A percentile compares a stretch with the other conserved stretches of the same genome.
phyloP scores from a whole-genome alignment of 1,140 invertebrate genomes.

The Conus ventricosus region DNA sequence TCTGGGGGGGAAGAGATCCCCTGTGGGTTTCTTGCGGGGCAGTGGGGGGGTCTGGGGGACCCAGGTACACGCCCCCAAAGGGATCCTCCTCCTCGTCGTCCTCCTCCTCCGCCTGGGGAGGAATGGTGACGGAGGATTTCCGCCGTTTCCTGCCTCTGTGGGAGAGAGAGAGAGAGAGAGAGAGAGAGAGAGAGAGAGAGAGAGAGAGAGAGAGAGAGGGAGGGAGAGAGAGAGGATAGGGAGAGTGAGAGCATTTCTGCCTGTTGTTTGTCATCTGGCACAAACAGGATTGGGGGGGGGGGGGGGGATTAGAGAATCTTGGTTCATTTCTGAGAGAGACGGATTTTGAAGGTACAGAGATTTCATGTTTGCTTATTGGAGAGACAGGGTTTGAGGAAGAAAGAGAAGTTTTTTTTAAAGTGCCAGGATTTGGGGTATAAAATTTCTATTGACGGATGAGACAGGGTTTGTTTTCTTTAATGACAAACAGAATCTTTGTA shows the following conservation, averaged over 20 bases:
- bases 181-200: not conserved
- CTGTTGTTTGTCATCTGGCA: not conserved
- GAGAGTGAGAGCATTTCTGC: not conserved
- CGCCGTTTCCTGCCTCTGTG: not conserved
- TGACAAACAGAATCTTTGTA: too few species aligned
- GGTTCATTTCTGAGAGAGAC: too few species aligned
- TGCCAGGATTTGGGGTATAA: too few species aligned
- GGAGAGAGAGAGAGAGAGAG: not conserved
- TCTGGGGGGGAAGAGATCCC: not conserved
- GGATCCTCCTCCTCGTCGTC: slow-evolving; percentile 46
- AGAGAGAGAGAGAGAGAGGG: slow-evolving; percentile 12
- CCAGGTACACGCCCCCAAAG: slow-evolving; percentile 59
- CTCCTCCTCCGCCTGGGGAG: slow-evolving; percentile 26
- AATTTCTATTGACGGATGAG: too few species aligned
- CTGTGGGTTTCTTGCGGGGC: not conserved
- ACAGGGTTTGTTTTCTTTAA: too few species aligned
- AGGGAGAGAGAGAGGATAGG: not conserved
- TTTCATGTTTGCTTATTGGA: too few species aligned
- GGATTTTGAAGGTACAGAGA: too few species aligned
- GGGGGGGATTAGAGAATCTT: too few species aligned
- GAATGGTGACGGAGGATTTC: slow-evolving; percentile 31
- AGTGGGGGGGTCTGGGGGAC: slow-evolving; percentile 40
- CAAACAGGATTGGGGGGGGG: too few species aligned
- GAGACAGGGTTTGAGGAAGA: too few species aligned
- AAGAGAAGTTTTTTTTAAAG: too few species aligned